Evolutionary conservation across 2,888 invertebrate genomes (phyloP).

Genomic region (Lymantria dispar): DNA sequence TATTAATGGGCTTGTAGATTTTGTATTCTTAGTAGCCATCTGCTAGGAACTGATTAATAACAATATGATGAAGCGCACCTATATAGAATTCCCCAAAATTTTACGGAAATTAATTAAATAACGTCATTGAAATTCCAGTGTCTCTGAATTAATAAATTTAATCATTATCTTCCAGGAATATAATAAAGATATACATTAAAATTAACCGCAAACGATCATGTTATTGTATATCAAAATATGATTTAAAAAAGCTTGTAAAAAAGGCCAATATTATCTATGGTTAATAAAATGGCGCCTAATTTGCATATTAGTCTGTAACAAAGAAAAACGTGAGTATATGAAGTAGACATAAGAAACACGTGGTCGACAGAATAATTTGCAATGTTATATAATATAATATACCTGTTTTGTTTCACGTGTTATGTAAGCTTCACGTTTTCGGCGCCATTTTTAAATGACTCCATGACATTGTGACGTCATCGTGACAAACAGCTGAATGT

Average conservation of each 20-base stretch:
- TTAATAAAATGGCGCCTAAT: not conserved
- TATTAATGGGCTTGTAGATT: no score
- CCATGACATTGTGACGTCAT: slow-evolving; percentile 21
- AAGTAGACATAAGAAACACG: slow-evolving; percentile 19
- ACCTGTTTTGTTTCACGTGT: slow-evolving; percentile 16
- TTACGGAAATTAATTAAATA: not conserved
- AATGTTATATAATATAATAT: slow-evolving; percentile 22
- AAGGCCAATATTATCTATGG: not conserved
- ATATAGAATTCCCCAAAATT: not conserved
- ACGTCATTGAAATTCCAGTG: not conserved
- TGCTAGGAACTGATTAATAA: no score
- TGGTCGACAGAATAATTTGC: slow-evolving; percentile 9
- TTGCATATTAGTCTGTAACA: not conserved
- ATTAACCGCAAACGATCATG: not conserved
- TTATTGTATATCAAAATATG: not conserved
- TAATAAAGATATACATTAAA: not conserved
- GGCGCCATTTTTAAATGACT: slow-evolving; percentile 16
- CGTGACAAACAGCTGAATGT: not conserved
- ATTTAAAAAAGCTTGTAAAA: not conserved
- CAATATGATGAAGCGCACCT: no score
- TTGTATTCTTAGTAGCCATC: no score
- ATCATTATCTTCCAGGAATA: not conserved
- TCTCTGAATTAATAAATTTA: not conserved
- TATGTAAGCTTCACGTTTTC: slow-evolving; percentile 17
- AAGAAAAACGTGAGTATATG: slow-evolving; percentile 21